Base-by-base conservation (phyloP, 2,113 vertebrate species). In the Deroptyus accipitrinus region DNA sequence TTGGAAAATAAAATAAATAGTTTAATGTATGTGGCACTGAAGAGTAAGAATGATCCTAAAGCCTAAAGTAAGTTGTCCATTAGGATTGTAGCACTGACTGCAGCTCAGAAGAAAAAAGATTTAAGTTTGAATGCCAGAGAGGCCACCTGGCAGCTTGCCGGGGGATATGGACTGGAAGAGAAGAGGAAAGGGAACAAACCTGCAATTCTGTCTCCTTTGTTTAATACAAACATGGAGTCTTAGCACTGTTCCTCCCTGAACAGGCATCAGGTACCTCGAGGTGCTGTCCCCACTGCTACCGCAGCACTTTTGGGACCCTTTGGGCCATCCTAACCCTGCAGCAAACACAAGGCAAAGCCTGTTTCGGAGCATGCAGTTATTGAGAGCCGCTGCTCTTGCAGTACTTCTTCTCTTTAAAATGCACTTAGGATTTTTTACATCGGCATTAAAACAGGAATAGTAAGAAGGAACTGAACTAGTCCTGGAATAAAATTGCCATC, bases 361-460 rank as follows among this genome's bases (percentile, higher is more conserved):
- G 4, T 28, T 28, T 33, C 41, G 70, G 49, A 84, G 25, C 74
- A 57, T 30, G 42, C 92, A 91, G 86, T 79, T 90, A 76, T 46
- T 61, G 28, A 23, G 17, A 93, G 44, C 44, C 30, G 5, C n/a
- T 7, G 5, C 49, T 93, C 12, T 16, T 44, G 24, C 57, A 87
- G 54, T 37, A 6, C 27, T 35, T 6, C 48, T 84, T 46, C 77
- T 90, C 79, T 80, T 81, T 46, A 70, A 57, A 89, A 89, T 6
- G 41, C 44, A 18, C 27, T 73, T 84, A 1, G 10, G 44, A 42
- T 70, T 76, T 92, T 35, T 51, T 22, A 76, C 57, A 11, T 19
- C 35, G 68, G 68, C 51, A 83, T 92, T 86, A 79, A 78, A 95
- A 44, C 75, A 95, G 54, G 59, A 75, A 52, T 83, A 57, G 92